A percentile compares a stretch with the other conserved stretches of the same genome.
phyloP scores from a whole-genome alignment of 2,113 vertebrate genomes.

The Scopus umbretta region DNA sequence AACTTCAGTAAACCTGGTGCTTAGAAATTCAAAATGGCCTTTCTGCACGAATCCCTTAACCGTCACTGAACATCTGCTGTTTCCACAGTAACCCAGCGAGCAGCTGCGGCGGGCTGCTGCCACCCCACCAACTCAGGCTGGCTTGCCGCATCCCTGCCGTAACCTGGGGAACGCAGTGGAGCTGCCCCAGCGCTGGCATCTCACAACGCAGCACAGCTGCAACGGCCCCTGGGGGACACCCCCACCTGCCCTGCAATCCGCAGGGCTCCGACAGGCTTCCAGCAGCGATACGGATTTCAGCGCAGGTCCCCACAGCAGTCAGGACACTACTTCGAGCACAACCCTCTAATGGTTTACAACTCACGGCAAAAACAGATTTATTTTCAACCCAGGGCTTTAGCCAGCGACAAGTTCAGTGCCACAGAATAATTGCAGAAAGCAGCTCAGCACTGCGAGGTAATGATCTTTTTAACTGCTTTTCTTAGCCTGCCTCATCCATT shows the following conservation, averaged over 20 bases:
- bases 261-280: neutral
- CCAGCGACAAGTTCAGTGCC: neutral
- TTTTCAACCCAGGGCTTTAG: neutral
- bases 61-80: neutral
- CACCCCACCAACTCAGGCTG: neutral
- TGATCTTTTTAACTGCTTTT: neutral
- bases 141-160: neutral
- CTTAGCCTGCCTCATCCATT: slow-evolving; percentile 7
- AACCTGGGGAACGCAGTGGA: neutral
- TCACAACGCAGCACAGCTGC: rapidly evolving
- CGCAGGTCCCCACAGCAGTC: neutral
- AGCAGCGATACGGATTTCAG: neutral
- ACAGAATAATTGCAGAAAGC: neutral
- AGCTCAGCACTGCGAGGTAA: neutral
- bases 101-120: neutral
- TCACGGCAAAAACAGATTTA: neutral
- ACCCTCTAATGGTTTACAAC: neutral
- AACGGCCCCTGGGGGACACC: neutral
- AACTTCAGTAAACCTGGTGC: neutral
- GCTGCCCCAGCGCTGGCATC: neutral
- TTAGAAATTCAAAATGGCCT: neutral
- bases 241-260: neutral
- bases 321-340: neutral
- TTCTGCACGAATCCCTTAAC: neutral
- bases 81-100: neutral